Percentiles rank a stretch among this genome's conserved stretches.
These are phyloP conservation scores for Eupithecia dodoneata DNA, from an alignment of 2,888 invertebrate species.

Conservation along the genomic window DNA sequence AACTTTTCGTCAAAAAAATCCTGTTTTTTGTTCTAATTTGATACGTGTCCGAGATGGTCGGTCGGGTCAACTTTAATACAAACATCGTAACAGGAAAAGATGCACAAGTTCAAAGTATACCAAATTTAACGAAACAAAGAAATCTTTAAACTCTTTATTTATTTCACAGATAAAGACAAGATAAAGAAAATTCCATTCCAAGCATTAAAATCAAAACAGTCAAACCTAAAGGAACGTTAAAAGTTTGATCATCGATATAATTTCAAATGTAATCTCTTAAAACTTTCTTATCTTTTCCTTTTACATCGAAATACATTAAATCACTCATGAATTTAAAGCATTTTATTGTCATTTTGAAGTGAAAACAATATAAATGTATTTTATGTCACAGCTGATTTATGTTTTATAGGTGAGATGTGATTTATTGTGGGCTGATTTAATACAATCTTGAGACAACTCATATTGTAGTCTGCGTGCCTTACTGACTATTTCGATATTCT, in stretches of 20 bases:
- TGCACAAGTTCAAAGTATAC: neutral
- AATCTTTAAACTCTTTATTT: slow-evolving; percentile 16
- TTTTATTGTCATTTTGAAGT: slow-evolving; percentile 80
- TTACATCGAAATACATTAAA: slow-evolving; percentile 72
- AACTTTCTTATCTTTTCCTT: slow-evolving; percentile 59
- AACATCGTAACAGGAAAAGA: neutral
- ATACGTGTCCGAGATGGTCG: neutral
- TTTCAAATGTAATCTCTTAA: slow-evolving; percentile 57
- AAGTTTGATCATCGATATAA: slow-evolving; percentile 63
- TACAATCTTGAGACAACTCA: slow-evolving; percentile 67
- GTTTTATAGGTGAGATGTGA: slow-evolving; percentile 80
- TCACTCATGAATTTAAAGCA: slow-evolving; percentile 79
- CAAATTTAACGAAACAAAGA: neutral
- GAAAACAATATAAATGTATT: slow-evolving; percentile 83
- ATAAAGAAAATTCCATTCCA: slow-evolving; percentile 41
- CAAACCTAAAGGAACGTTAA: slow-evolving; percentile 62
- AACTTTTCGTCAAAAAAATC: neutral
- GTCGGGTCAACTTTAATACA: neutral
- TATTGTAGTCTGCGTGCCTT: slow-evolving; percentile 24
- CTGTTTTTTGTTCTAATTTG: neutral
- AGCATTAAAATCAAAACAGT: slow-evolving; percentile 51
- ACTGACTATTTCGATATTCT: slow-evolving; percentile 15
- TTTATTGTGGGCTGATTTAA: slow-evolving; percentile 75
- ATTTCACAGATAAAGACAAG: slow-evolving; percentile 26
- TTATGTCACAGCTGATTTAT: slow-evolving; percentile 80